A percentile compares a stretch with the other conserved stretches of the same genome.
Conservation (phyloP, 1,140 invertebrate species). For the Nilaparvata lugens region DNA sequence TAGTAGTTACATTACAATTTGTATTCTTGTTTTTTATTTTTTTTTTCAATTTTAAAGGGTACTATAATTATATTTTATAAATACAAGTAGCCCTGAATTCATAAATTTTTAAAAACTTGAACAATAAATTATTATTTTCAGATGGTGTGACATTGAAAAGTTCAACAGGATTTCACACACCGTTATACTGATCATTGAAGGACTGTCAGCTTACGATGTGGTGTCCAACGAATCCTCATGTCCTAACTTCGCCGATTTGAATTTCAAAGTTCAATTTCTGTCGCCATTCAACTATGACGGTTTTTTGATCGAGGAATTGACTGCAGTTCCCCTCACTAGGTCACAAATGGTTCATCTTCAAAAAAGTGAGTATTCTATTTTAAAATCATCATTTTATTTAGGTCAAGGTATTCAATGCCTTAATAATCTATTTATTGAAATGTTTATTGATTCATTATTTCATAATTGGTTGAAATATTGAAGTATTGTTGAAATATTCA, state of each 20-base stretch:
- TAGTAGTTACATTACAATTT: too few relatives aligned
- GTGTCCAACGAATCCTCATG: slow-evolving; percentile 52
- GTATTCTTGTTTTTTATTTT: slow-evolving; percentile 4
- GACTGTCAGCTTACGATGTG: slow-evolving; percentile 63
- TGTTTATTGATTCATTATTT: too few relatives aligned
- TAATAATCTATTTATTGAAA: too few relatives aligned
- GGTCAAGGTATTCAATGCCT: too few relatives aligned
- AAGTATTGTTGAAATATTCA: too few relatives aligned
- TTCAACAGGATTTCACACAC: slow-evolving; percentile 56
- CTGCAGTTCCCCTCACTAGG: slow-evolving; percentile 60
- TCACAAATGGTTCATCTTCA: slow-evolving; percentile 52
- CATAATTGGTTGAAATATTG: too few relatives aligned
- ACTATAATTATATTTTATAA: too few relatives aligned
- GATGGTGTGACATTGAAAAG: slow-evolving; percentile 76
- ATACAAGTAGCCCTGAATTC: too few relatives aligned
- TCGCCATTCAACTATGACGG: slow-evolving; percentile 59
- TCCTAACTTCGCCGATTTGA: slow-evolving; percentile 44
- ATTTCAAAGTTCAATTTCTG: slow-evolving; percentile 60
- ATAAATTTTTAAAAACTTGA: background rate
- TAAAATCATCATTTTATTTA: background rate
- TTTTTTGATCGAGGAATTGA: slow-evolving; percentile 64
- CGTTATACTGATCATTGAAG: slow-evolving; percentile 66
- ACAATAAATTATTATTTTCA: too few relatives aligned
- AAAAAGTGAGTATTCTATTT: slow-evolving; percentile 32
- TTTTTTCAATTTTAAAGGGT: too few relatives aligned